phyloP scores from a whole-genome alignment of 2,888 invertebrate genomes.

The Tetranychus piercei region DNA sequence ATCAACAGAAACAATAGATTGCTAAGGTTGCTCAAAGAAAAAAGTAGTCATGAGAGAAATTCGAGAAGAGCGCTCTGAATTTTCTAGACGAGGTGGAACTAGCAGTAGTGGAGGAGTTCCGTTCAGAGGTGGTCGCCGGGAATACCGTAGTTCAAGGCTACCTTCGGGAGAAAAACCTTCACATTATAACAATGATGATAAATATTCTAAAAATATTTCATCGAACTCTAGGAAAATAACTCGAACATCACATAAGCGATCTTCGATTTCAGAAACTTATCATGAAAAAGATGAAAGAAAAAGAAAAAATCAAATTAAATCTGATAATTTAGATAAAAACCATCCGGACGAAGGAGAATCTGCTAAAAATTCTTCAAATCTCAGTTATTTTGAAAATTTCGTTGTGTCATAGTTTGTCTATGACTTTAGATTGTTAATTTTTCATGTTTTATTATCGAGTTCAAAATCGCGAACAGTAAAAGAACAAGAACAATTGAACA shows the following conservation, averaged over 20 bases:
- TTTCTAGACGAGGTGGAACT: slow-evolving; percentile 20
- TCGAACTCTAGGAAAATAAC: neutral
- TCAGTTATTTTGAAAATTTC: too few species aligned
- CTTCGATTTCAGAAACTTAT: neutral
- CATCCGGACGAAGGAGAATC: neutral
- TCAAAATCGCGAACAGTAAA: too few species aligned
- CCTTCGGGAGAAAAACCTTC: neutral
- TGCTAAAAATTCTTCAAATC: neutral
- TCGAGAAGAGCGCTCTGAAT: slow-evolving; percentile 15
- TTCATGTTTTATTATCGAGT: too few species aligned
- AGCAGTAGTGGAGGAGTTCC: slow-evolving; percentile 23
- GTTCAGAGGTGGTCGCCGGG: slow-evolving; percentile 31
- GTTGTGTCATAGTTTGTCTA: too few species aligned
- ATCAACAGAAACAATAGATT: slow-evolving; percentile 1
- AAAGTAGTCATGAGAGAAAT: neutral
- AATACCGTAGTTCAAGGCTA: slow-evolving; percentile 24
- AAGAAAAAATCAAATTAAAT: neutral
- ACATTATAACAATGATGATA: neutral
- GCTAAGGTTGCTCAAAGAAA: neutral
- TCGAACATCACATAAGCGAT: neutral
- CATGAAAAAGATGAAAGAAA: neutral
- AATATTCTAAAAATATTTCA: neutral
- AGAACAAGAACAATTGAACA: too few species aligned
- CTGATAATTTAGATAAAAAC: neutral
- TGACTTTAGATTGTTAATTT: too few species aligned